These are phyloP conservation scores for Acleris emargana DNA, from an alignment of 2,888 invertebrate species.

Conservation along the genomic window DNA sequence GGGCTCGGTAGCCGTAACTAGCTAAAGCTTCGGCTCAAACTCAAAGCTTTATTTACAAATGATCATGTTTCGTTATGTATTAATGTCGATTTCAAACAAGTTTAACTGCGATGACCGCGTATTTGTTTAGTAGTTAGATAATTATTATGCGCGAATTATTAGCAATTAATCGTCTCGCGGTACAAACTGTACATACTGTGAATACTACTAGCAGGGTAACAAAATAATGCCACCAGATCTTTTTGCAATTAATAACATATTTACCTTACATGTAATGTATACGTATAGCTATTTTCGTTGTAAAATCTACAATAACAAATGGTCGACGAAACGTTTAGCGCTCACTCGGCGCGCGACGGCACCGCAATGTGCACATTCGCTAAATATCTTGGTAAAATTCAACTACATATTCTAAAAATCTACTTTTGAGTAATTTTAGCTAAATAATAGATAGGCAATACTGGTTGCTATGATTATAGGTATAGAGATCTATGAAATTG, in stretches of 20 bases:
- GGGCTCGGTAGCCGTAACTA: too few relatives aligned
- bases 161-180: too few relatives aligned
- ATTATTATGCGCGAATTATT: too few relatives aligned
- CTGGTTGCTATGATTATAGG: slow-evolving; percentile 28
- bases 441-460: slow-evolving; percentile 49
- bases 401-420: slow-evolving; percentile 54
- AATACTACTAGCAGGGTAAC: slow-evolving; percentile 13
- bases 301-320: slow-evolving; percentile 78
- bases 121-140: too few relatives aligned
- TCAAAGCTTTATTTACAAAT: too few relatives aligned
- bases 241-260: slow-evolving; percentile 27
- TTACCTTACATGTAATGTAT: slow-evolving; percentile 41
- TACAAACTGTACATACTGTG: not conserved
- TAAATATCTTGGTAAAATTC: slow-evolving; percentile 43
- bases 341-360: not conserved
- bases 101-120: too few relatives aligned
- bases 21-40: too few relatives aligned
- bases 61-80: too few relatives aligned
- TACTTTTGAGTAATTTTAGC: slow-evolving; percentile 56
- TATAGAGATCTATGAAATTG: slow-evolving; percentile 25
- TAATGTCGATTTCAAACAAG: too few relatives aligned
- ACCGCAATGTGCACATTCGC: slow-evolving; percentile 15
- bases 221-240: slow-evolving; percentile 15
- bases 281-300: slow-evolving; percentile 73
- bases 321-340: slow-evolving; percentile 35